Conservation (phyloP, 2,797 vertebrate genomes). For the Vipera ursinii region DNA sequence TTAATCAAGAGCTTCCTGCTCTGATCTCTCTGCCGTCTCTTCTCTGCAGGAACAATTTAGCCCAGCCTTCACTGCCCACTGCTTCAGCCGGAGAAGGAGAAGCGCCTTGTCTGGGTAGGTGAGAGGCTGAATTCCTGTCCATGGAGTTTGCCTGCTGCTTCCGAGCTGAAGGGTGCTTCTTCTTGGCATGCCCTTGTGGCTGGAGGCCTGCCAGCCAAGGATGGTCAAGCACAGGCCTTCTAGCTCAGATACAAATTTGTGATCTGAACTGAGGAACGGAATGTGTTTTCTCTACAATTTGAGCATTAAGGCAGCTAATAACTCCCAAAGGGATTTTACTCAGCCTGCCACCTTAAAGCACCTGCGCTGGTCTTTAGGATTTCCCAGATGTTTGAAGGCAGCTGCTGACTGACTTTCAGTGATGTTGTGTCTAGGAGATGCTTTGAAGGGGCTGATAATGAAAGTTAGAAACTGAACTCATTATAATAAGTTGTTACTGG, state of each 20-base stretch:
- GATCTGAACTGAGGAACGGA: neutral
- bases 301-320: neutral
- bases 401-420: neutral
- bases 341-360: neutral
- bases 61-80: constrained; percentile 2
- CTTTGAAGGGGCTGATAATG: neutral
- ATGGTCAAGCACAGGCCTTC: neutral
- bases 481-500: neutral
- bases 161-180: neutral
- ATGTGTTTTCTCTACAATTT: neutral
- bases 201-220: neutral
- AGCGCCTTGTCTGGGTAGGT: constrained; percentile 68
- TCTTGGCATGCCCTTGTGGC: too few species aligned
- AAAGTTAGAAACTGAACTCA: neutral
- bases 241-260: neutral
- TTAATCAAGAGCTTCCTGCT: neutral
- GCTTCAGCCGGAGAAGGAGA: constrained; percentile 43
- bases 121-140: rapidly evolving
- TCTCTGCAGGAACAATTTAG: constrained; percentile 54
- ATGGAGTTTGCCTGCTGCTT: neutral
- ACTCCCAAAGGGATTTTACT: neutral
- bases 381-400: neutral
- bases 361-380: neutral
- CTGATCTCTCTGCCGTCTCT: neutral
- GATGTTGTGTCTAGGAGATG: neutral